Evolutionary conservation across 2,113 vertebrate species (phyloP), one percentile per base, ranked within the genome.

Genomic region (Cyprinus carpio): DNA sequence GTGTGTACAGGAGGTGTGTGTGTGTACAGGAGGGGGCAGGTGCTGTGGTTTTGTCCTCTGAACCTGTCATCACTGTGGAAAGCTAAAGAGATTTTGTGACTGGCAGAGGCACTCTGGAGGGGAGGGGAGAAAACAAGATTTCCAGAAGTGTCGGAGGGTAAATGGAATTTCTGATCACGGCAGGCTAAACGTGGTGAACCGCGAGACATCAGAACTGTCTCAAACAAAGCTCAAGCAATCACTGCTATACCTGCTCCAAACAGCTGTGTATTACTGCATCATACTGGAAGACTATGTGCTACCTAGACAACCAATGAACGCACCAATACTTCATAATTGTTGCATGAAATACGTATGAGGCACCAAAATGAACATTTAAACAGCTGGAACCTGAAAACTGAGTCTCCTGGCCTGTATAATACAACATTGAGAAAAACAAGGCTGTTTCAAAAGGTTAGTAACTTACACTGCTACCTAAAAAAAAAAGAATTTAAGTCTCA

Each of bases 131-230:
- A 80, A 79, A 75, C 69, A 54, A 71, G 76, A 60, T 77, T 84
- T 82, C 69, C 60, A 75, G 81, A 72, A 37, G 13, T 84, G 71
- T 79, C 51, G n/a, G 78, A 43, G 54, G 60, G 82, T 84, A 84
- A 86, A 88, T 82, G 87, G 74, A 84, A 82, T 82, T 82, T 88
- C 72, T 87, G 79, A 80, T 77, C 60, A 82, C 43, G 78, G 78
- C 84, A 77, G 82, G 72, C 76, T 81, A 67, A 75, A 75, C 20
- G 58, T 79, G 56, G 29, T 13, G 29, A 62, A 79, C 29, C 16
- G 43, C 74, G 56, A 78, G 27, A 65, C 71, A 79, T 37, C 85
- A 81, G 25, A 74, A 29, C 84, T 43, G 49, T 34, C 34, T 72
- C 56, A 80, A 51, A 58, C 62, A 49, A 60, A 29, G 64, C 51